Evolutionary conservation across 2,113 vertebrate genomes (phyloP).

Genomic region (Thomomys bottae): DNA sequence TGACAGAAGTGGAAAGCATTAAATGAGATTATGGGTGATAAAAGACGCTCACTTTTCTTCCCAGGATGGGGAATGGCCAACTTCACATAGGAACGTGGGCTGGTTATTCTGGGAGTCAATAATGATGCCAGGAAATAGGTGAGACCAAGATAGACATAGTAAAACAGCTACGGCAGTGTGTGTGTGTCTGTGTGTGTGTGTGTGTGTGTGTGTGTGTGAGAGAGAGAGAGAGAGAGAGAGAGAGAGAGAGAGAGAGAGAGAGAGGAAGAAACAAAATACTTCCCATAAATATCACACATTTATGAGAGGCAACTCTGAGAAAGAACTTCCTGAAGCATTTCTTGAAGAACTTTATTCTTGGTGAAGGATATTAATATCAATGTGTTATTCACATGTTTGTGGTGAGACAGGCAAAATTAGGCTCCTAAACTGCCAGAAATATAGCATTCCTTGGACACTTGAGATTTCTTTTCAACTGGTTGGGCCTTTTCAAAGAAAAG

Average conservation of each 20-base stretch:
- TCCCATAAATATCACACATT: not conserved
- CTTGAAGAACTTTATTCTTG: constrained; percentile 13
- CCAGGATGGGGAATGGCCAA: not conserved
- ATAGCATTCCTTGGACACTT: not conserved
- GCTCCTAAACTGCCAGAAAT: not conserved
- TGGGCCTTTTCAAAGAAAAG: constrained; percentile 30
- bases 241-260: not conserved
- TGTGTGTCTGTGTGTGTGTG: no score
- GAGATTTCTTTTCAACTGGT: not conserved
- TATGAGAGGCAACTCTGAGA: not conserved
- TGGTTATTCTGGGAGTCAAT: not conserved
- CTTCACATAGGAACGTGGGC: not conserved
- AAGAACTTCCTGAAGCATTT: constrained; percentile 44
- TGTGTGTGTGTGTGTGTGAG: no score
- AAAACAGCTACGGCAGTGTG: not conserved
- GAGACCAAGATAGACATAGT: not conserved
- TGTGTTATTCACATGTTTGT: no score
- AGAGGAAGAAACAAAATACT: not conserved
- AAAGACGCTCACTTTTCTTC: not conserved
- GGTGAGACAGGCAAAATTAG: no score
- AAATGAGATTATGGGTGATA: not conserved
- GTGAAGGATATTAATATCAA: not conserved
- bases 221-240: no score
- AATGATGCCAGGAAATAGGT: not conserved
- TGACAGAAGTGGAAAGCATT: not conserved